A percentile compares a stretch with the other conserved stretches of the same genome.
Evolutionary conservation across 2,888 invertebrate genomes (phyloP).

Genomic region (Himalopsyche kuldschensis): DNA sequence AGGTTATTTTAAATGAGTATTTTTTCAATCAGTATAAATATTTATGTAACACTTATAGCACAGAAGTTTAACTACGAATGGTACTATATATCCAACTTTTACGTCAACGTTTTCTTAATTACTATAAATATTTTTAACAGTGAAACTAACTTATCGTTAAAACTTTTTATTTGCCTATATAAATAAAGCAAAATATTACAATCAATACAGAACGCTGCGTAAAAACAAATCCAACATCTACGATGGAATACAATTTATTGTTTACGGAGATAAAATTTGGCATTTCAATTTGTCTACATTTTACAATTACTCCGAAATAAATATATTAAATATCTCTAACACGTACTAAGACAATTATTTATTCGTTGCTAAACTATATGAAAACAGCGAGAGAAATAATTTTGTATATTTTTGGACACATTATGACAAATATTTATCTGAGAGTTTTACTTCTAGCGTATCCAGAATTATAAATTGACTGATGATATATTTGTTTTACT

Average conservation of each 20-base stretch:
- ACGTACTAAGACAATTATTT: neutral
- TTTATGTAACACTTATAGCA: neutral
- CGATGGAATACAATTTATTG: neutral
- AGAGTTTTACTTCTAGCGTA: neutral
- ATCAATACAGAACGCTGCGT: neutral
- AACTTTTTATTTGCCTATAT: neutral
- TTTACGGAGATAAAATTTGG: neutral
- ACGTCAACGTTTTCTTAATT: neutral
- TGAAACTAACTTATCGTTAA: neutral
- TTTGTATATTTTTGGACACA: neutral
- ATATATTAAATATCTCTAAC: neutral
- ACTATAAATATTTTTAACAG: neutral
- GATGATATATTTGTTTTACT: neutral
- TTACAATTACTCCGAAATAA: neutral
- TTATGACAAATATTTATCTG: neutral
- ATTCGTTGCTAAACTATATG: neutral
- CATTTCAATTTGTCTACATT: neutral
- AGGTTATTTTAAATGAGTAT: neutral
- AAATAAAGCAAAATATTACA: neutral
- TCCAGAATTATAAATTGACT: neutral
- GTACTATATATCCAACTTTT: neutral
- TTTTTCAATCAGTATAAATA: neutral
- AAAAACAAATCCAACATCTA: neutral
- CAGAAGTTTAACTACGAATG: neutral
- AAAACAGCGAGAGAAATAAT: neutral